Percentiles rank a stretch among this genome's conserved stretches.
Conservation (phyloP, 2,113 vertebrate species). For the Lutjanus erythropterus region DNA sequence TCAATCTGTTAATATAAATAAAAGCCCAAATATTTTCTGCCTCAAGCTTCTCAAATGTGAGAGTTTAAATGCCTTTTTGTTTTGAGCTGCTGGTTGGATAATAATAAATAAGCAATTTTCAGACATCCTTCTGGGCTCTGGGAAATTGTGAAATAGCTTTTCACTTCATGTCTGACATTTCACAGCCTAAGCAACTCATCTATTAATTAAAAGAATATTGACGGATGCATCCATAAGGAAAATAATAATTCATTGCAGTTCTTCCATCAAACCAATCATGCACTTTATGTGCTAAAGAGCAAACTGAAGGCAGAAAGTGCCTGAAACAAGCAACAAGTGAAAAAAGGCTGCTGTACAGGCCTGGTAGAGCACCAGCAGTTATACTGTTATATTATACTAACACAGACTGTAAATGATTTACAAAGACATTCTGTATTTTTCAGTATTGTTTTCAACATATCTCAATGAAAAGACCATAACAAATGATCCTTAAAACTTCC, state of each 20-base stretch:
- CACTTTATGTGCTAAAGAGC: not conserved
- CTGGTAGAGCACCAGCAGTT: not conserved
- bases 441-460: not conserved
- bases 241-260: not conserved
- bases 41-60: not conserved
- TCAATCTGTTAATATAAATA: not conserved
- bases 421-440: not conserved
- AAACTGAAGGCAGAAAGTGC: not conserved
- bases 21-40: not conserved
- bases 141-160: not conserved
- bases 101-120: not conserved
- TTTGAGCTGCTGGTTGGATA: not conserved
- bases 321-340: not conserved
- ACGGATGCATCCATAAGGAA: not conserved
- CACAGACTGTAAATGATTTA: not conserved
- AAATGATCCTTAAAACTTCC: not conserved
- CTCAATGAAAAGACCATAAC: not conserved
- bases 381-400: not conserved
- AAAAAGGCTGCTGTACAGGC: conserved; percentile 1
- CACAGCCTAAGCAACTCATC: not conserved
- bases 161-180: conserved; percentile 1
- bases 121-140: not conserved
- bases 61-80: not conserved
- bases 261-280: not conserved
- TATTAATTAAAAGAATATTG: not conserved